Evolutionary conservation across 2,113 vertebrate species (phyloP).

Genomic region (Syngnathus typhle): DNA sequence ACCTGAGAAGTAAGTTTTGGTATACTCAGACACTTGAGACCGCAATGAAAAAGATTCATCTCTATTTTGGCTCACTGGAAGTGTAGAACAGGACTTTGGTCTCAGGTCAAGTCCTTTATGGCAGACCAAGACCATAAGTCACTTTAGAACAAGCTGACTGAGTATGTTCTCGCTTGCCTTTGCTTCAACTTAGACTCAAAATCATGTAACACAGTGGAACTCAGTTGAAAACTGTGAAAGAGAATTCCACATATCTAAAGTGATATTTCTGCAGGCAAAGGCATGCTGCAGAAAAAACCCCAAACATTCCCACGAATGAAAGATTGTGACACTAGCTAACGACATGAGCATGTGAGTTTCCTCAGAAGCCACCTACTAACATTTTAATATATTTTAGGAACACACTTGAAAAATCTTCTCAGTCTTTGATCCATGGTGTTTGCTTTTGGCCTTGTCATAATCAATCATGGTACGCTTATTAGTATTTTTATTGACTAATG

Average conservation of each 20-base stretch:
- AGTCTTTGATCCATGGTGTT: neutral
- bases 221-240: neutral
- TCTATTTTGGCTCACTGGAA: neutral
- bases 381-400: neutral
- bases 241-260: neutral
- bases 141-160: neutral
- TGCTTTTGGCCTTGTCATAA: neutral
- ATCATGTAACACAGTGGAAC: neutral
- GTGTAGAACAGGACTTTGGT: neutral
- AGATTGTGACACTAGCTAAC: neutral
- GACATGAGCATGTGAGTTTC: neutral
- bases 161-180: too few relatives aligned
- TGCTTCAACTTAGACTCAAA: neutral
- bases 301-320: neutral
- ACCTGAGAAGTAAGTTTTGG: too few relatives aligned
- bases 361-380: neutral
- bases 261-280: neutral
- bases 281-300: neutral
- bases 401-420: neutral
- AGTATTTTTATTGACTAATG: neutral
- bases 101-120: neutral
- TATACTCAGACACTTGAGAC: neutral
- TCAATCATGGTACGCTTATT: neutral
- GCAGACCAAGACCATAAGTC: neutral
- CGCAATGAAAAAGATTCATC: neutral